phyloP scores from a whole-genome alignment of 2,888 invertebrate genomes.

The Polietes domitor region DNA sequence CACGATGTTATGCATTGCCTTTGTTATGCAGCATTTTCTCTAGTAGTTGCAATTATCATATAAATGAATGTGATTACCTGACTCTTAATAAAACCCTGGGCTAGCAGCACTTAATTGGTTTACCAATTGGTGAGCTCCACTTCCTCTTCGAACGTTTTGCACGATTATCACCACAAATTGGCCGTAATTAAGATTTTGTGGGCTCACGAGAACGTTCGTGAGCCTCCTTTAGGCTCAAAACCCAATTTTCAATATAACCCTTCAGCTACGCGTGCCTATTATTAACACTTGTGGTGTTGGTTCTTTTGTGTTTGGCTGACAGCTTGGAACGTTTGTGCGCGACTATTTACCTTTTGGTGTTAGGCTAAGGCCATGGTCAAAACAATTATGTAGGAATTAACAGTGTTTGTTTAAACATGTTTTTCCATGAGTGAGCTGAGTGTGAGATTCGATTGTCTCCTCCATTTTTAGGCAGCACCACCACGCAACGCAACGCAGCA shows the following conservation, averaged over 20 bases:
- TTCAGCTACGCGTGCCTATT: neutral
- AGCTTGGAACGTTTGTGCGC: neutral
- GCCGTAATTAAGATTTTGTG: neutral
- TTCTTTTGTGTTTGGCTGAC: neutral
- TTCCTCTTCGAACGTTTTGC: no score
- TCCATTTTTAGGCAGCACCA: neutral
- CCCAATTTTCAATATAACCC: neutral
- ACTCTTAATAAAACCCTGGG: no score
- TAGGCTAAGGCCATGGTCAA: constrained; percentile 33
- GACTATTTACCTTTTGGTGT: constrained; percentile 16
- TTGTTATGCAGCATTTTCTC: no score
- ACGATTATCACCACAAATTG: neutral
- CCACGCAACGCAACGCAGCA: no score
- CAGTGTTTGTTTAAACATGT: constrained; percentile 13
- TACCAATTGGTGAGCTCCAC: neutral
- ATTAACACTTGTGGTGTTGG: neutral
- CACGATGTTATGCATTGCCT: no score
- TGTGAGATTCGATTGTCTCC: neutral
- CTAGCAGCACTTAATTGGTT: neutral
- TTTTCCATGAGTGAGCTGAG: neutral
- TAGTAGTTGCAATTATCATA: no score
- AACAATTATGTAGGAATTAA: neutral
- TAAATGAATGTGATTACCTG: no score
- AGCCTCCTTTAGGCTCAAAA: neutral
- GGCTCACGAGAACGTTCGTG: neutral